Evolutionary conservation across 2,888 invertebrate species (phyloP).

Genomic region (Eristalis intricaria): DNA sequence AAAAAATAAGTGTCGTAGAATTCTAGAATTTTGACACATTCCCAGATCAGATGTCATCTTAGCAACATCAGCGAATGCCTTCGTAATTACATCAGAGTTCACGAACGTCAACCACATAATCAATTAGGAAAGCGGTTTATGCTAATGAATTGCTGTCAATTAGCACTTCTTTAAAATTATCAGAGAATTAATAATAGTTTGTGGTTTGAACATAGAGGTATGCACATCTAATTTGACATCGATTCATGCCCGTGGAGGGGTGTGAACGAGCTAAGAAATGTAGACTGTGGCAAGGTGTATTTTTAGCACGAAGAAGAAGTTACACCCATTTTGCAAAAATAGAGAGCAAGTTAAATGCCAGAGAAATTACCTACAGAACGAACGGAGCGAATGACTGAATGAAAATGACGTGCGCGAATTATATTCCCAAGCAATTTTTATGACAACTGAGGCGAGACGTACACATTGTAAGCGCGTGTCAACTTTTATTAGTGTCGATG

Average conservation of each 20-base stretch:
- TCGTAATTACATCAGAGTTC: neutral
- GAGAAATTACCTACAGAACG: neutral
- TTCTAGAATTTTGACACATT: neutral
- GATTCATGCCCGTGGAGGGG: neutral
- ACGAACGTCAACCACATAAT: neutral
- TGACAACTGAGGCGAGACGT: neutral
- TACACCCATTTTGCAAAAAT: constrained; percentile 48
- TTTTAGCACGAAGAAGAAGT: constrained; percentile 14
- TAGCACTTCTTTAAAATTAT: constrained; percentile 11
- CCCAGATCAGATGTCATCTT: neutral
- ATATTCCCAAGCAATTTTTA: neutral
- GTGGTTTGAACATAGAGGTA: neutral
- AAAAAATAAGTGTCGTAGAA: neutral
- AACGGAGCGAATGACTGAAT: neutral
- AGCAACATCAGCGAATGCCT: neutral
- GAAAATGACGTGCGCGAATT: neutral
- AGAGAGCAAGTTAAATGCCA: constrained; percentile 8
- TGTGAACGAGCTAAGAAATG: neutral
- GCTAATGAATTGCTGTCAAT: constrained; percentile 19
- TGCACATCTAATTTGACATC: neutral
- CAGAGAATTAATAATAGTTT: constrained; percentile 7
- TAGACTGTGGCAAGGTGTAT: constrained; percentile 11
- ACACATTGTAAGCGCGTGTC: neutral
- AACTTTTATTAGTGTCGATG: neutral
- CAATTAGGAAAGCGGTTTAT: neutral